These are phyloP conservation scores for Petrolisthes manimaculis DNA, from an alignment of 2,888 invertebrate species.

Conservation along the genomic window DNA sequence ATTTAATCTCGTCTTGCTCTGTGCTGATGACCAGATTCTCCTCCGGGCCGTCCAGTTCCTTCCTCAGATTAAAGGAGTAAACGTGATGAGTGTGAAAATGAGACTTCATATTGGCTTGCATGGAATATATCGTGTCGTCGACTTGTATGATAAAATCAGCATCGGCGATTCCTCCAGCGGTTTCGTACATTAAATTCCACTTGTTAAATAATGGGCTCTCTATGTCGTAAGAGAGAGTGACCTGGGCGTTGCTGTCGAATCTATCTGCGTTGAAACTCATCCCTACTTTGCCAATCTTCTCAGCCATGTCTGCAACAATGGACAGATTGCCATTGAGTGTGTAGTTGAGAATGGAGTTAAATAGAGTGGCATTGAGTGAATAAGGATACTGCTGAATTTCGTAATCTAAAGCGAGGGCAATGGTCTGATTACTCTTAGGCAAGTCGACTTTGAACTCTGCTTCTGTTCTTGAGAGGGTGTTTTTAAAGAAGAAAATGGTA, in stretches of 20 bases:
- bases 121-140: neutral
- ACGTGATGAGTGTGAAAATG: conserved; percentile 32
- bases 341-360: conserved; percentile 17
- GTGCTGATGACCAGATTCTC: conserved; percentile 17
- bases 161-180: conserved; percentile 29
- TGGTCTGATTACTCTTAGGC: neutral
- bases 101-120: conserved; percentile 37
- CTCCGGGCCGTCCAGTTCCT: neutral
- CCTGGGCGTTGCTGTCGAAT: neutral
- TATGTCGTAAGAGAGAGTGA: conserved; percentile 16
- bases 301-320: neutral
- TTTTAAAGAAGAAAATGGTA: conserved; percentile 15
- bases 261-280: conserved; percentile 22
- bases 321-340: conserved; percentile 5
- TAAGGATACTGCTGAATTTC: neutral
- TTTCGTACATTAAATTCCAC: conserved; percentile 11
- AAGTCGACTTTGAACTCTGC: conserved; percentile 15
- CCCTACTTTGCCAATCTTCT: conserved; percentile 1
- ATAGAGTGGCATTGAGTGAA: conserved; percentile 4
- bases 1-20: conserved; percentile 33
- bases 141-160: neutral
- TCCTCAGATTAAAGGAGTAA: conserved; percentile 24
- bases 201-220: conserved; percentile 7
- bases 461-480: neutral
- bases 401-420: conserved; percentile 25